Evolutionary conservation across 1,140 invertebrate genomes (phyloP).

Genomic region (Dendrolimus punctatus): DNA sequence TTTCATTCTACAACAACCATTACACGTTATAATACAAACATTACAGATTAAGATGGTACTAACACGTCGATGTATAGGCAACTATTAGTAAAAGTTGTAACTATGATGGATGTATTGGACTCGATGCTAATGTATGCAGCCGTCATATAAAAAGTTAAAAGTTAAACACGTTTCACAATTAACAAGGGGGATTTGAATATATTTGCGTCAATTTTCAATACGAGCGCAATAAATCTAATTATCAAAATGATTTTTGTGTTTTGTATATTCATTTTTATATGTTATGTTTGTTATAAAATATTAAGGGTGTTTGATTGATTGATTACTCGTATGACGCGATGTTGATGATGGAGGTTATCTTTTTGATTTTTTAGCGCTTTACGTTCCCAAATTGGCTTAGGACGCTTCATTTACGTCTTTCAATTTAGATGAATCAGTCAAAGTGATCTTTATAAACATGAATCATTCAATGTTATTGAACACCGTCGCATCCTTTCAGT

Average conservation of each 20-base stretch:
- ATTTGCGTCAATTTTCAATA: slow-evolving; percentile 55
- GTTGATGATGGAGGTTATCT: no score
- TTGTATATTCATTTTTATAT: slow-evolving; percentile 30
- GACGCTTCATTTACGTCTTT: no score
- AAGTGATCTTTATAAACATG: no score
- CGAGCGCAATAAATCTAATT: slow-evolving; percentile 47
- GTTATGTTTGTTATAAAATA: slow-evolving; percentile 30
- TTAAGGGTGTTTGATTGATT: no score
- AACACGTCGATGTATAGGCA: no score
- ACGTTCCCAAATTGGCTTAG: no score
- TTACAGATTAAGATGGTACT: no score
- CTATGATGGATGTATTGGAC: slow-evolving; percentile 22
- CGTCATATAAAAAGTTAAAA: slow-evolving; percentile 34
- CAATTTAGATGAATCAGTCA: no score
- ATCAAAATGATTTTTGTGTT: slow-evolving; percentile 25
- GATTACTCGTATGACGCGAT: no score
- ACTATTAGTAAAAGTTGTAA: slow-evolving; percentile 18
- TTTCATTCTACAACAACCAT: slow-evolving; percentile 28
- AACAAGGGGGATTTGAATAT: slow-evolving; percentile 54
- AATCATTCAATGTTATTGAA: no score
- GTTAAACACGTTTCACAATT: slow-evolving; percentile 40
- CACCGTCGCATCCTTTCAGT: no score
- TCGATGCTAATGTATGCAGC: slow-evolving; percentile 47
- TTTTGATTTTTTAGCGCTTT: no score
- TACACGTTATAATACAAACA: slow-evolving; percentile 15